These are phyloP conservation scores for Carposina sasakii DNA, from an alignment of 1,140 invertebrate species.

Conservation along the genomic window DNA sequence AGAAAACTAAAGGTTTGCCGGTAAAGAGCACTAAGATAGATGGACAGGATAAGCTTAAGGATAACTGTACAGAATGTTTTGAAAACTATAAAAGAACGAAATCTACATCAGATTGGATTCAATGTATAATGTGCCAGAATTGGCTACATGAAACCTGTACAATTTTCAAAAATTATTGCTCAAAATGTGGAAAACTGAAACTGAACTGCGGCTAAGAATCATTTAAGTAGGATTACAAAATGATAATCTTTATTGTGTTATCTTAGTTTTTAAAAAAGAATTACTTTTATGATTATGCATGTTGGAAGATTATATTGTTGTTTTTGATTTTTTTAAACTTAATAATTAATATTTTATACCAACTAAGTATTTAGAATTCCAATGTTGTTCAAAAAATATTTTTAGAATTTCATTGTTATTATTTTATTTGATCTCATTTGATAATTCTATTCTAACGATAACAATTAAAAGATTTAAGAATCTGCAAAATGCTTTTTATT, in stretches of 20 bases:
- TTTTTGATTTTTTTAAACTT: no score
- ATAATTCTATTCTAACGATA: constrained; percentile 6
- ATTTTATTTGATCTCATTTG: no score
- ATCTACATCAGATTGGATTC: constrained; percentile 33
- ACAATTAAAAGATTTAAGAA: constrained; percentile 8
- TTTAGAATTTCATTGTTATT: constrained; percentile 6
- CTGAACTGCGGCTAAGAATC: background rate
- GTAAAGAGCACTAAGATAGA: constrained; percentile 16
- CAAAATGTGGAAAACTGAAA: constrained; percentile 21
- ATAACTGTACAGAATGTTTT: constrained; percentile 26
- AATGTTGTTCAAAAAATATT: constrained; percentile 2
- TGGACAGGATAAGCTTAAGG: constrained; percentile 18
- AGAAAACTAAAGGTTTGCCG: constrained; percentile 12
- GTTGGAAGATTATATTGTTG: no score
- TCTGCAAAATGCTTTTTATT: no score
- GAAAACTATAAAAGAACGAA: constrained; percentile 26
- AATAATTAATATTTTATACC: no score
- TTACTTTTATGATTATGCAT: constrained; percentile 8
- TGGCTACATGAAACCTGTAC: constrained; percentile 27
- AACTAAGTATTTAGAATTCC: no score
- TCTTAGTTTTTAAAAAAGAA: background rate
- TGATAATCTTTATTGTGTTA: background rate
- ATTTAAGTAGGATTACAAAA: constrained; percentile 1
- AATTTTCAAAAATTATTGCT: constrained; percentile 20
- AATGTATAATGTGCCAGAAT: constrained; percentile 21